phyloP scores from a whole-genome alignment of 2,797 vertebrate genomes.

The Benthosema pterotum region DNA sequence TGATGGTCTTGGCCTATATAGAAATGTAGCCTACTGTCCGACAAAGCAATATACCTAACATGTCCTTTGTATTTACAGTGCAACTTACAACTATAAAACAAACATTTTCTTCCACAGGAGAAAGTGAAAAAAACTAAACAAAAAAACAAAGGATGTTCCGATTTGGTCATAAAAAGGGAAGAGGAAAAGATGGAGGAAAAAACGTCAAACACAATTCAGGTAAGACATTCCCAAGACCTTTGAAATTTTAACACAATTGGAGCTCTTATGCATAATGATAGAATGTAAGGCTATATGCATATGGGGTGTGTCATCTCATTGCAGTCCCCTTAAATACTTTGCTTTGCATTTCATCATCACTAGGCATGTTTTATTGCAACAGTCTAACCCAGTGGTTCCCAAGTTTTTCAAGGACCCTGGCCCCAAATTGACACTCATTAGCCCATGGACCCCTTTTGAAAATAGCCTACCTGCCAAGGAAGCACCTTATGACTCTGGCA shows the following conservation, averaged over 20 bases:
- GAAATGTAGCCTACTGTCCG: background rate
- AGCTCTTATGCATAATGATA: background rate
- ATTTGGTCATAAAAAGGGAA: conserved; percentile 71
- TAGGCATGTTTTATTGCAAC: too few species aligned
- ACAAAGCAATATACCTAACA: background rate
- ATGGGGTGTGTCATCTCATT: too few species aligned
- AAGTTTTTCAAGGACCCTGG: too few species aligned
- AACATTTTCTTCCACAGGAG: background rate
- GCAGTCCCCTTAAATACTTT: too few species aligned
- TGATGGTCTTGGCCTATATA: background rate
- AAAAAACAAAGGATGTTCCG: conserved; percentile 59
- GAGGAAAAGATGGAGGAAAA: conserved; percentile 54
- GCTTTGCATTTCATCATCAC: too few species aligned
- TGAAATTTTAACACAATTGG: conserved; percentile 10
- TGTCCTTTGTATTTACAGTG: background rate
- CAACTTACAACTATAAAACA: background rate
- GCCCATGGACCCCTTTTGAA: too few species aligned
- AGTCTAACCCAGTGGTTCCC: too few species aligned
- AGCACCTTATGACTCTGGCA: too few species aligned
- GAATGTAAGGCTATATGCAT: too few species aligned
- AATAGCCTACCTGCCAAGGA: too few species aligned
- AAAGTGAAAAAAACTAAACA: background rate
- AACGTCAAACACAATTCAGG: conserved; percentile 57
- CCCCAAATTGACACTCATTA: too few species aligned
- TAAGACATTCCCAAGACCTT: conserved; percentile 34